Percentiles rank a stretch among this genome's conserved stretches.
These are phyloP conservation scores for Eugnorisma glareosa DNA, from an alignment of 2,888 invertebrate species.

Conservation along the genomic window DNA sequence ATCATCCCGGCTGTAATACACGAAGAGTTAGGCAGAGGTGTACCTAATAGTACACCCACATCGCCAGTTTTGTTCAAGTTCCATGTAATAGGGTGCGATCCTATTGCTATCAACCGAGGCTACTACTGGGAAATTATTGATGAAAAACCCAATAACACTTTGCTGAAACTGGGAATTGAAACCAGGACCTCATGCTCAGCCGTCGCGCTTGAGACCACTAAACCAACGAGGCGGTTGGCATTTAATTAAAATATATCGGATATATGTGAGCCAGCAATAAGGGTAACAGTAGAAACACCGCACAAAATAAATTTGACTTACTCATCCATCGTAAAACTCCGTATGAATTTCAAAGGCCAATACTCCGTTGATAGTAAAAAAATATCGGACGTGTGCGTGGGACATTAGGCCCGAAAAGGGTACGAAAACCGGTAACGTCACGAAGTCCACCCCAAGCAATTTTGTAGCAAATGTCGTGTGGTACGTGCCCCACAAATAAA, in stretches of 20 bases:
- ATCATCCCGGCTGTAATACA: too few species aligned
- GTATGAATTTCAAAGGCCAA: constrained; percentile 81
- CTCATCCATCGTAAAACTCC: constrained; percentile 68
- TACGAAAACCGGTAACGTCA: constrained; percentile 81
- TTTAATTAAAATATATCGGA: constrained; percentile 3
- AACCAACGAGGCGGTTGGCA: background rate
- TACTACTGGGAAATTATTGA: too few species aligned
- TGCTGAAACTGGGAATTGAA: too few species aligned
- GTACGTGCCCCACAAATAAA: constrained; percentile 89
- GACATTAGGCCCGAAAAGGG: constrained; percentile 85
- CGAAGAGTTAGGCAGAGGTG: too few species aligned
- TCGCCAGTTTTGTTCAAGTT: too few species aligned
- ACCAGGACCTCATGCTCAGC: too few species aligned
- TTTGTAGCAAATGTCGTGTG: constrained; percentile 89
- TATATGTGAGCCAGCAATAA: background rate
- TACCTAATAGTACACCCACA: too few species aligned
- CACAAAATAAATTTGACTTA: constrained; percentile 52
- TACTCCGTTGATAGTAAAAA: constrained; percentile 80
- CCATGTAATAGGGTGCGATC: too few species aligned
- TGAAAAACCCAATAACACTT: too few species aligned
- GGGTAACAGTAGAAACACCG: background rate
- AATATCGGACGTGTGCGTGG: constrained; percentile 83
- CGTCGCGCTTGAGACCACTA: too few species aligned
- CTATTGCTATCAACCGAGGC: too few species aligned
- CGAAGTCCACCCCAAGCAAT: constrained; percentile 89